phyloP scores from a whole-genome alignment of 1,140 invertebrate species.

The Zaprionus capensis region DNA sequence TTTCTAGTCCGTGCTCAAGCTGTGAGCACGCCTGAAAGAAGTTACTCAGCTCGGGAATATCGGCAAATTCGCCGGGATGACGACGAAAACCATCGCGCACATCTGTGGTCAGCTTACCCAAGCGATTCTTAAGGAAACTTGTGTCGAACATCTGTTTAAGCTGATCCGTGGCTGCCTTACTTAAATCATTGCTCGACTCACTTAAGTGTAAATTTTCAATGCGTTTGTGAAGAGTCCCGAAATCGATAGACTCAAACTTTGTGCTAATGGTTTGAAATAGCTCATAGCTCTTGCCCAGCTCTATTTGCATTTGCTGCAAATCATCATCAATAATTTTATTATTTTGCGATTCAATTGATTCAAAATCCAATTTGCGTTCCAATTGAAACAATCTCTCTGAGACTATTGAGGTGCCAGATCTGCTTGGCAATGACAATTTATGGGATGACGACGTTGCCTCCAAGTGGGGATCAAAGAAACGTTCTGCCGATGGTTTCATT shows the following conservation, averaged over 20 bases:
- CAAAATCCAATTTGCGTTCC: slow-evolving; percentile 28
- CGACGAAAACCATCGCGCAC: slow-evolving; percentile 65
- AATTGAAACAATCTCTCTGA: slow-evolving; percentile 16
- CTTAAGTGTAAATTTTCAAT: slow-evolving; percentile 70
- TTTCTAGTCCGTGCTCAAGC: slow-evolving; percentile 69
- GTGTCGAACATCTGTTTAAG: slow-evolving; percentile 64
- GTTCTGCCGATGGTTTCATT: slow-evolving; percentile 29
- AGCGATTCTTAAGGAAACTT: slow-evolving; percentile 55
- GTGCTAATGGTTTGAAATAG: slow-evolving; percentile 73
- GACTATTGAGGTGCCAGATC: slow-evolving; percentile 11
- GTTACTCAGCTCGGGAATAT: slow-evolving; percentile 77
- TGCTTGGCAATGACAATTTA: not conserved
- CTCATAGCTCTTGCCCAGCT: slow-evolving; percentile 70
- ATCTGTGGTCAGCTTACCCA: slow-evolving; percentile 63
- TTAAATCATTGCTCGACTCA: slow-evolving; percentile 41
- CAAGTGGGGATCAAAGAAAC: not conserved
- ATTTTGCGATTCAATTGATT: slow-evolving; percentile 49
- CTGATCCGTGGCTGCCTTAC: slow-evolving; percentile 48
- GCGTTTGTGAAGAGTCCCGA: slow-evolving; percentile 59
- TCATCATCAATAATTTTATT: slow-evolving; percentile 63
- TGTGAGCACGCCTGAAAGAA: slow-evolving; percentile 76
- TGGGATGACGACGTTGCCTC: slow-evolving; percentile 11
- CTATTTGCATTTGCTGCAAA: slow-evolving; percentile 68
- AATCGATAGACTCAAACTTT: slow-evolving; percentile 69
- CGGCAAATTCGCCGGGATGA: slow-evolving; percentile 79